phyloP scores from a whole-genome alignment of 2,888 invertebrate species.

The Noctua janthina region DNA sequence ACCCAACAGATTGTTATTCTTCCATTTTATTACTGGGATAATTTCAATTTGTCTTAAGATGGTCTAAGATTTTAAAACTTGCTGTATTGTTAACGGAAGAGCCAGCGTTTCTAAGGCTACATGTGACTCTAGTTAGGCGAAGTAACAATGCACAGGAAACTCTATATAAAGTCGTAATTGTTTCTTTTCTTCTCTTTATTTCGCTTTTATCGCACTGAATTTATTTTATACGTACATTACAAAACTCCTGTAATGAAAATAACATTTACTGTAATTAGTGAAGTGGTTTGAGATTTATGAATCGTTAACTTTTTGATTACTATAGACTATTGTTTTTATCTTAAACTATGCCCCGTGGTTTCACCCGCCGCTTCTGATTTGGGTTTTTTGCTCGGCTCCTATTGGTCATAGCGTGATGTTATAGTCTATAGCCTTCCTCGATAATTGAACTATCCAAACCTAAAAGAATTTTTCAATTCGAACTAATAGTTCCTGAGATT shows the following conservation, averaged over 20 bases:
- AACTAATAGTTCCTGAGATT: no score
- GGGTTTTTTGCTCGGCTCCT: no score
- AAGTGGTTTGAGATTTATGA: neutral
- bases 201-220: slow-evolving; percentile 1
- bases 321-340: neutral
- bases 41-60: neutral
- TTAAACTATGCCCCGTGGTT: neutral
- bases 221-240: neutral
- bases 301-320: neutral
- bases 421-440: no score
- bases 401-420: no score
- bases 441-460: no score
- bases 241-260: neutral
- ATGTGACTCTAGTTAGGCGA: slow-evolving; percentile 8
- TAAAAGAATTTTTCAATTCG: no score
- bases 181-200: slow-evolving; percentile 34
- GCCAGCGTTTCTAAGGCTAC: neutral
- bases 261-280: neutral
- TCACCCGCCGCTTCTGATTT: no score
- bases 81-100: neutral
- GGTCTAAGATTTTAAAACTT: neutral
- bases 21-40: neutral
- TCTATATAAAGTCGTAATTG: slow-evolving; percentile 31
- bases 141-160: slow-evolving; percentile 28
- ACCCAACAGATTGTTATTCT: no score